Evolutionary conservation across 2,888 invertebrate species (phyloP), one percentile per base, ranked within the genome.

Genomic region (Perithous albicinctus): DNA sequence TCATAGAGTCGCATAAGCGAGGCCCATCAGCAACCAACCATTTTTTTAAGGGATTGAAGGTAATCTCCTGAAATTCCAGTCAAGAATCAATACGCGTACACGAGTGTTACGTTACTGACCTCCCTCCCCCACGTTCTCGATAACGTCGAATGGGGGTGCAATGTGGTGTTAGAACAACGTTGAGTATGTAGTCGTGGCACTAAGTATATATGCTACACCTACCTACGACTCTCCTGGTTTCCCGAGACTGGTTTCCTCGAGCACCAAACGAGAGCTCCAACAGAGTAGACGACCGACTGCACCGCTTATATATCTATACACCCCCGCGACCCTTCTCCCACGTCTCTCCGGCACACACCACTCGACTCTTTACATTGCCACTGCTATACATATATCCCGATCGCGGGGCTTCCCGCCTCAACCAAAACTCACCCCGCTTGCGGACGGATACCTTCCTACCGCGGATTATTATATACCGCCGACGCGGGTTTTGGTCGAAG

Each of bases 71-170:
- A 87, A 88, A 87, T 87, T 86, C 85, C 85, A 83, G 70, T 79
- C 83, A 77, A 77, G 83, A 87, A 88, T 88, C 88, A 87, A 88
- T 87, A 88, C 83, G 51, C 63, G 78, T 63, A 73, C 75, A 75
- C 67, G 76, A 72, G 77, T 80, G 32, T 76, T 66, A 63, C 78
- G 48, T 59, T 67, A 67, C 72, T 63, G 54, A 15, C 66, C 32
- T 32, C 35, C n/a, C 43, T 23, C 43, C 32, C 26, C n/a, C n/a
- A n/a, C 2, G 43, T 38, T 20, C 43, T 23, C 43, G 41, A 41
- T 20, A 29, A n/a, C 2, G 43, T 38, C 41, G 26, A 1, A 56
- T 18, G 56, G 29, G 43, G 70, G 54, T 23, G 69, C 54, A 70
- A 56, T 56, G 38, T 41, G 43, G 51, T 69, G 69, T 69, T 69